Conservation (phyloP, 2,113 vertebrate genomes). For the Chlorodrepanis virens region DNA sequence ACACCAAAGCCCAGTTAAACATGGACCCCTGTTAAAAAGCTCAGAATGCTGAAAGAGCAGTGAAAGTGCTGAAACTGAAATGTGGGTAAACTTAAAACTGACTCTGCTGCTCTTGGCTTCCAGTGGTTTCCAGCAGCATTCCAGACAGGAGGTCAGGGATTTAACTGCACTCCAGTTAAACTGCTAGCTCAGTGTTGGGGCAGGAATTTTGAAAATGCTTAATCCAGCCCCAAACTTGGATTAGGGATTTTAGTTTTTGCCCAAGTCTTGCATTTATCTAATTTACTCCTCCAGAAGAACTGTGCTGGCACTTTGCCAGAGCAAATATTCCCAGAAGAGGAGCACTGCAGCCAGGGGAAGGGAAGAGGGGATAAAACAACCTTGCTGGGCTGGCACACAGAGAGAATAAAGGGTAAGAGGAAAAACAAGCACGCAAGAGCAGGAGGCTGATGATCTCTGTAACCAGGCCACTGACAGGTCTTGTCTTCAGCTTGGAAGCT, state of each 20-base stretch:
- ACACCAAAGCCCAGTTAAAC: background rate
- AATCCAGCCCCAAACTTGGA: background rate
- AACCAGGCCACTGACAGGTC: background rate
- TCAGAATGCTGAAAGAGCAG: background rate
- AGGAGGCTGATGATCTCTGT: background rate
- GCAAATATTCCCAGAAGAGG: background rate
- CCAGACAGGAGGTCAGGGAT: background rate
- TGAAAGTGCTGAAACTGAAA: background rate
- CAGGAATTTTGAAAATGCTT: background rate
- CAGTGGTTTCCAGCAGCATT: background rate
- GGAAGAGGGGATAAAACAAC: background rate
- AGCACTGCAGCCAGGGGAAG: background rate
- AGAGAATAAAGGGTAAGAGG: background rate
- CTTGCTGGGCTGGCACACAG: background rate
- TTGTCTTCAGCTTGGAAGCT: background rate
- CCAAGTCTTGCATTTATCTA: background rate
- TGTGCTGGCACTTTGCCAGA: background rate
- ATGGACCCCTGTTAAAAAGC: background rate
- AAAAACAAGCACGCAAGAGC: background rate
- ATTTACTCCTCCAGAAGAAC: background rate
- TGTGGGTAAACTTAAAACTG: background rate
- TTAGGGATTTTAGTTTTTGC: background rate
- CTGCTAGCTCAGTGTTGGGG: background rate
- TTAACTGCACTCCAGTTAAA: background rate
- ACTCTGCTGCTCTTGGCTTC: background rate